Evolutionary conservation across 2,113 vertebrate genomes (phyloP), one percentile per base, ranked within the genome.

Genomic region (Epinephelus lanceolatus): DNA sequence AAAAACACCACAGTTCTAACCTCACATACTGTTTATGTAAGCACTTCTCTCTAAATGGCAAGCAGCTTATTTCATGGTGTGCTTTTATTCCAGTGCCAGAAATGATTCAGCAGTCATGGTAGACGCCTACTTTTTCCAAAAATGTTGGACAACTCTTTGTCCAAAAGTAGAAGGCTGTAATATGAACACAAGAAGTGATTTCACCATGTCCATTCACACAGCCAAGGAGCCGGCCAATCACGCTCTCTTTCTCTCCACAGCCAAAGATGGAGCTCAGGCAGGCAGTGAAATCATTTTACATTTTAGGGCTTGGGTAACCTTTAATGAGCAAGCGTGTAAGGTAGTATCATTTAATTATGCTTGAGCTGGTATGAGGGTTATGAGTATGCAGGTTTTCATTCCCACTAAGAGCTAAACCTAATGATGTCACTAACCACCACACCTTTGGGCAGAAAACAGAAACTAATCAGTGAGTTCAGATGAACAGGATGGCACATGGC

Each of bases 21-120:
- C 40, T 75, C 27, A 59, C 1, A 25, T 3, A 71, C 25, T 71
- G 61, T 70, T 80, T 68, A 76, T 83, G 70, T 37, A 71, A 86
- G 77, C 40, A 57, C 5, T 7, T 11, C 14, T 69, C 67, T 55
- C 71, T 37, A 57, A 76, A 77, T 40, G 60, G 45, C n/a, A 75
- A 56, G 42, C 47, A 37, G 47, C 18, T 19, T 61, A 66, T 79
- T 84, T 71, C 53, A 53, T 67, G 76, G 27, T 61, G 79, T 23
- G 23, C 51, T 72, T 86, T 71, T 33, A 27, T 74, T 69, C 45
- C 19, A 49, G 61, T 55, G 79, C 73, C 89, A 91, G 76, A 6
- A 66, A 76, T 76, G 71, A 88, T 74, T 88, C 78, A 62, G 62
- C 71, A 60, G 62, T 53, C 67, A 61, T 13, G 56, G 65, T 42